Percentiles rank a stretch among this genome's conserved stretches.
These are phyloP conservation scores for Poeciliopsis turneri DNA, from an alignment of 2,797 vertebrate species.

Conservation along the genomic window DNA sequence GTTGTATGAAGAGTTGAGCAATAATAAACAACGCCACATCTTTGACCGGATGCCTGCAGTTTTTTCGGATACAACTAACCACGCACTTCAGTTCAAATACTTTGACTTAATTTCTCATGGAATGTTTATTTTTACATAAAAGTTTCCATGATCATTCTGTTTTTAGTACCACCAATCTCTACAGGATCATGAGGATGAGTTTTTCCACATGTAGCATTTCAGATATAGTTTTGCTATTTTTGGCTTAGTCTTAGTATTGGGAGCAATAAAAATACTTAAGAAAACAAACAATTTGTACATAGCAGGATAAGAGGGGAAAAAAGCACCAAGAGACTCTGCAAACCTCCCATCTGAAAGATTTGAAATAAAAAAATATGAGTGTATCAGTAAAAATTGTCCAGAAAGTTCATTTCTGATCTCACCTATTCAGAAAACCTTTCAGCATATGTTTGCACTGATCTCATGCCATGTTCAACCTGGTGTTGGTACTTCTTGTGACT, in stretches of 20 bases:
- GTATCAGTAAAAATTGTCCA: neutral
- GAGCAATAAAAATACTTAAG: neutral
- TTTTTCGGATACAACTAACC: too few species aligned
- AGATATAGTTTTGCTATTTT: neutral
- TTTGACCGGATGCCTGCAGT: too few species aligned
- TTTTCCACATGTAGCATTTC: neutral
- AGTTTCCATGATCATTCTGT: neutral
- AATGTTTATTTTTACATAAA: neutral
- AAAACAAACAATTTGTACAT: neutral
- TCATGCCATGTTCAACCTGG: neutral
- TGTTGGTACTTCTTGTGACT: neutral
- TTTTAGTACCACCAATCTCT: neutral
- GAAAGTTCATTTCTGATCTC: neutral
- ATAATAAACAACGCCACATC: too few species aligned
- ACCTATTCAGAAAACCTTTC: neutral
- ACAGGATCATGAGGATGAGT: neutral
- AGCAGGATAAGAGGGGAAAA: neutral
- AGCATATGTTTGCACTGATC: neutral
- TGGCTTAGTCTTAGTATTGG: neutral
- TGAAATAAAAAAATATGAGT: neutral
- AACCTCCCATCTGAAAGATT: neutral
- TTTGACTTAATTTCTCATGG: neutral
- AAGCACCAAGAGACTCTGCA: neutral
- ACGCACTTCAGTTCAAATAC: too few species aligned
- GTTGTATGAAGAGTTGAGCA: too few species aligned